Evolutionary conservation across 2,113 vertebrate species (phyloP).

Genomic region (Orthonyx spaldingii): DNA sequence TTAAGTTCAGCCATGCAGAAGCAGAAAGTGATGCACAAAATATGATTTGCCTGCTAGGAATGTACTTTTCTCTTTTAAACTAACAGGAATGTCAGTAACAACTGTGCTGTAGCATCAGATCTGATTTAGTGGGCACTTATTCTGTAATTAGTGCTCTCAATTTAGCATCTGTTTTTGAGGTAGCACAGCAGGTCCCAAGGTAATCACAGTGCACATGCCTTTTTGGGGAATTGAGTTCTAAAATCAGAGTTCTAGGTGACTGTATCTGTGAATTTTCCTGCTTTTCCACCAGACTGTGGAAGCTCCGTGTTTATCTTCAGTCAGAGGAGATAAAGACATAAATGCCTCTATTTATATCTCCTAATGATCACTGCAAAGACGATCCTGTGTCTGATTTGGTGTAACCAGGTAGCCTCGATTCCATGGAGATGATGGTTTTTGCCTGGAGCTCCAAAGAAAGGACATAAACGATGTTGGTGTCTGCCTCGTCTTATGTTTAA

Average conservation of each 20-base stretch:
- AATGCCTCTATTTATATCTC: neutral
- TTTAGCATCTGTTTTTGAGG: neutral
- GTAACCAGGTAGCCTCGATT: neutral
- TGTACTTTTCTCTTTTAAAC: neutral
- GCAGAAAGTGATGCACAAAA: neutral
- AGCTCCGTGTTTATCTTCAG: neutral
- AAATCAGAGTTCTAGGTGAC: neutral
- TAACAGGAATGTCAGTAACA: neutral
- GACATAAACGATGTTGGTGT: rapidly evolving
- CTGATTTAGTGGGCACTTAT: neutral
- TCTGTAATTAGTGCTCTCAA: neutral
- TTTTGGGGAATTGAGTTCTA: neutral
- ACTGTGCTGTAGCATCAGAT: neutral
- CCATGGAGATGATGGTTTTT: neutral
- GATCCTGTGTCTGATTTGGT: neutral
- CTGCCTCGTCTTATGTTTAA: neutral
- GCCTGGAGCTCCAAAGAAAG: neutral
- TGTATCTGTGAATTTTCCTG: neutral
- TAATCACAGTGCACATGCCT: neutral
- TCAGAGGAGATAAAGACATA: neutral
- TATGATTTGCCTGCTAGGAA: neutral
- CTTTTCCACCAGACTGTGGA: neutral
- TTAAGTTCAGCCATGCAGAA: neutral
- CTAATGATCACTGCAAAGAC: neutral
- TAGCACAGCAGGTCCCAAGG: neutral